Conservation (phyloP, 2,797 vertebrate genomes). For the Poeciliopsis gracilis region DNA sequence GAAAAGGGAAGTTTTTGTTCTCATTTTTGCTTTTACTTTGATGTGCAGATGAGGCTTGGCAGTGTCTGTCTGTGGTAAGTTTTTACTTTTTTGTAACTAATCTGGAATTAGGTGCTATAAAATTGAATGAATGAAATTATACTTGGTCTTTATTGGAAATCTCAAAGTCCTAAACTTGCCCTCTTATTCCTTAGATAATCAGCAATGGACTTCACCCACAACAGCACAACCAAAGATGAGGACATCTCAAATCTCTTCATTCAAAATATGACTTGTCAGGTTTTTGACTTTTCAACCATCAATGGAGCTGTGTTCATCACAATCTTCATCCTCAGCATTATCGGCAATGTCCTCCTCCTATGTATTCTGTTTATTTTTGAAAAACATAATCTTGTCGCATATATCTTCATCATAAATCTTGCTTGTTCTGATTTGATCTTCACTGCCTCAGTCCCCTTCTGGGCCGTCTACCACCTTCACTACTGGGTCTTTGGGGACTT, state of each 20-base stretch:
- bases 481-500: conserved; percentile 74
- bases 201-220: conserved; percentile 1
- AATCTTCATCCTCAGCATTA: conserved; percentile 68
- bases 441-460: conserved; percentile 73
- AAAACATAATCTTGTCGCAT: conserved; percentile 66
- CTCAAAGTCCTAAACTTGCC: neutral
- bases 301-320: conserved; percentile 30
- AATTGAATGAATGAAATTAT: neutral
- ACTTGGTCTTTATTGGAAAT: neutral
- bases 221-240: fast-evolving
- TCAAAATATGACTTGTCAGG: neutral
- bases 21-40: neutral
- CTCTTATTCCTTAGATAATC: neutral
- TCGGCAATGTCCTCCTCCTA: conserved; percentile 69
- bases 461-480: conserved; percentile 45
- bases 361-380: conserved; percentile 50
- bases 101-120: neutral
- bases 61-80: neutral
- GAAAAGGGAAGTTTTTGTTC: neutral
- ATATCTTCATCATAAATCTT: conserved; percentile 75
- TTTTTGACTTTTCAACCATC: neutral
- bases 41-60: neutral
- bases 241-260: fast-evolving
- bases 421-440: conserved; percentile 74
- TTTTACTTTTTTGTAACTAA: neutral